Base-by-base conservation (phyloP, 1,140 invertebrate genomes). In the Heliconius himera region DNA sequence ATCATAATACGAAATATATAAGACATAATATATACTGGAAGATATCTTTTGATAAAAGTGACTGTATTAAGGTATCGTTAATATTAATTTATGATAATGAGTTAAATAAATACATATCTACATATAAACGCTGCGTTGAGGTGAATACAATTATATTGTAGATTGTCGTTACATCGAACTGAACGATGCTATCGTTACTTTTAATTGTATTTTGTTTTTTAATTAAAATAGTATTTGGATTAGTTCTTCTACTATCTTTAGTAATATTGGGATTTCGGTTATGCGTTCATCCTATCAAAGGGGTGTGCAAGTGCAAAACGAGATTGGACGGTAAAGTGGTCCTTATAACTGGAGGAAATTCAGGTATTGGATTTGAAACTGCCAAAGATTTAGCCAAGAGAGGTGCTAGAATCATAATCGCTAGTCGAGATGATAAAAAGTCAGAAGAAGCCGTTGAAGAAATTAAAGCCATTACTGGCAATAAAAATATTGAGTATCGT, bases 281-380 rank as follows among this genome's bases (percentile, higher is more conserved):
- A 22, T 76, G 60, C 22, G 26, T 66, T 13, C 22, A 84, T 78
- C 83, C 81, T 2, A n/a, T 78, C 13, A 84, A 84, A 79, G 84
- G 79, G 38, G 73, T 81, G n/a, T 87, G 86, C 79, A 87, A 73
- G 51, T 85, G 83, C 73, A 81, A 81, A 56, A 85, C 83, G 1
- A 66, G 74, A 56, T 73, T 87, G 22, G 36, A 77, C 16, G 84
- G 83, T 18, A 87, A 86, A 83, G 79, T 81, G 2, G 86, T 75
- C 20, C 73, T 87, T 13, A 78, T 87, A 49, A 86, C 84, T 8
- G 86, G 84, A 1, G 86, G 83, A 8, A 87, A 84, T n/a, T 82
- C 82, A 29, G 86, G 84, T 16, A 86, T 87, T 20, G 86, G 86
- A 29, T 78, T 86, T 9, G 83, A 87, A 75, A 86, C 83, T 4